Evolutionary conservation across 2,888 invertebrate genomes (phyloP).

Genomic region (Acrobasis consociella): DNA sequence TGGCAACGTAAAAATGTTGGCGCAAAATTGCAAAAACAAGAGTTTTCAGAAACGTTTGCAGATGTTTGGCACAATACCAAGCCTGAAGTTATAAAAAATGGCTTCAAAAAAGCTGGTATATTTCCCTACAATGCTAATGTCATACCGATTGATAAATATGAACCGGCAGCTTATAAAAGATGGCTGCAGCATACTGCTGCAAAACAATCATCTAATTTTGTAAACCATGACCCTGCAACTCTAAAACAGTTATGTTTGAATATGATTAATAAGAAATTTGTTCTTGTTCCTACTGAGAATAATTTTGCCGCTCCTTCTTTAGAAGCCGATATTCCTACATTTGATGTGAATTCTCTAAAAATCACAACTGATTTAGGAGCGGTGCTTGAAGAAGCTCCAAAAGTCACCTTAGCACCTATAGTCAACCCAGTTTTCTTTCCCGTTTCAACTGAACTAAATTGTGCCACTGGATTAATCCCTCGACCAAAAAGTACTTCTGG

Average conservation of each 20-base stretch:
- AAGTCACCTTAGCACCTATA: too few species aligned
- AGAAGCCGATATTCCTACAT: background rate
- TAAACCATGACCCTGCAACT: background rate
- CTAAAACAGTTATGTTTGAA: slow-evolving; percentile 20
- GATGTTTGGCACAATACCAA: slow-evolving; percentile 25
- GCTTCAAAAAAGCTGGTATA: slow-evolving; percentile 30
- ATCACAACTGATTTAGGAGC: too few species aligned
- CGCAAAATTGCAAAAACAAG: too few species aligned
- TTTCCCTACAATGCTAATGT: slow-evolving; percentile 23
- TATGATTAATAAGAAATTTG: background rate
- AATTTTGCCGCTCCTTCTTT: background rate
- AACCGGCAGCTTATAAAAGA: slow-evolving; percentile 25
- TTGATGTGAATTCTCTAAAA: too few species aligned
- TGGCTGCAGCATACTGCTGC: background rate
- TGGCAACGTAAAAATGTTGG: too few species aligned
- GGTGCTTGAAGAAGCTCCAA: too few species aligned
- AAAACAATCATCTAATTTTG: background rate
- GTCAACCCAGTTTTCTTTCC: too few species aligned
- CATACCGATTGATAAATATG: slow-evolving; percentile 25
- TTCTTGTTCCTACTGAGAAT: too few species aligned
- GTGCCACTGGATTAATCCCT: too few species aligned
- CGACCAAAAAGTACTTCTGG: too few species aligned
- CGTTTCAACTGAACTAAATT: too few species aligned
- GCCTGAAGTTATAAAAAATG: slow-evolving; percentile 26
- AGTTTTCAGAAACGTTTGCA: slow-evolving; percentile 22